Base-by-base conservation (phyloP, 2,888 invertebrate genomes). In the Orgyia antiqua region DNA sequence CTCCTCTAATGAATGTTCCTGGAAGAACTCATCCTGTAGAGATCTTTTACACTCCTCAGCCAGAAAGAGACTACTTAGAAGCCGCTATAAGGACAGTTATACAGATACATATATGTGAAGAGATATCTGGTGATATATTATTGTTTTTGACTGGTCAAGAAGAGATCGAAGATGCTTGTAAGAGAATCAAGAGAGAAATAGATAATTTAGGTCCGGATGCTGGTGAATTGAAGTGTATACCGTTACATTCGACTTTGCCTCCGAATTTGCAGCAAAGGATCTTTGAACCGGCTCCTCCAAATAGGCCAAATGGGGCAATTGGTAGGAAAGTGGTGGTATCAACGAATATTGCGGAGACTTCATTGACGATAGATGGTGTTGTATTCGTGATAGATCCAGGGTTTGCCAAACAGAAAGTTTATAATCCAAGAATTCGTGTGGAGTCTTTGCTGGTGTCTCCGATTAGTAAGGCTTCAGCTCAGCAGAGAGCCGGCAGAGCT, bases 301-400 rank as follows among this genome's bases (percentile, higher is more conserved):
- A 92, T 32, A 93, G 96, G 66, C 78, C 93, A 0, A 96, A 93
- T 52, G 97, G 97, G 0, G 95, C 94, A 0, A 93, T 98, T 17
- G 97, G 98, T 0, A 82, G 97, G 3, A 97, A 90, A 59, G 96
- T 98, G 1, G 99, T 99, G 0, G 97, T 99, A 0, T 98, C 99
- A 0, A 99, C 99, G 0, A 99, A 99, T 70, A 99, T 99, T 50
- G 99, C 99, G 0, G 99, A 99, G 86, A 99, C 99, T 0, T 99
- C 99, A 0, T 79, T 99, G 12, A 99, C 99, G 3, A 99, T 99
- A 58, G 99, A 99, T 61, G 99, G 99, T 27, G 98, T 99, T 1
- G 99, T 99, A 7, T 99, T 98, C 70, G 99, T 99, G 6, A 99
- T 99, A 63, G 99, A 99, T 80, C 99, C 99, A 0, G 99, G 99